Conservation (phyloP, 2,113 vertebrate species). For the Cephalopterus ornatus region DNA sequence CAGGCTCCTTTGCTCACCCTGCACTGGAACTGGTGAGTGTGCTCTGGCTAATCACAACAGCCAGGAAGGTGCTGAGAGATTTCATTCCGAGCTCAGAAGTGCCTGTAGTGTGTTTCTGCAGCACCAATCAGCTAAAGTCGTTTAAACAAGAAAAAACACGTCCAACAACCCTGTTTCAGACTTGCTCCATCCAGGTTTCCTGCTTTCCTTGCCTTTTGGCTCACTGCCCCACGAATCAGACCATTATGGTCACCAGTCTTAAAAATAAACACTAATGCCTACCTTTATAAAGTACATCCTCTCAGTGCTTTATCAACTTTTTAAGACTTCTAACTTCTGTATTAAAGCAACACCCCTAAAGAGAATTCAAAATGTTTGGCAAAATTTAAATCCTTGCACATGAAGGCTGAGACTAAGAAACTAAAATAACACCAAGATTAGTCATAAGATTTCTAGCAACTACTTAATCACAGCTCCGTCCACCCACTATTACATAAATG, state of each 20-base stretch:
- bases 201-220: slow-evolving; percentile 39
- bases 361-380: background rate
- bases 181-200: slow-evolving; percentile 28
- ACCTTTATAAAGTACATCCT: background rate
- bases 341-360: background rate
- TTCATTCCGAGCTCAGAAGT: background rate
- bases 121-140: background rate
- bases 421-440: slow-evolving; percentile 36
- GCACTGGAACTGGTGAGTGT: background rate
- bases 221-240: slow-evolving; percentile 13
- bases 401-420: background rate
- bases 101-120: background rate
- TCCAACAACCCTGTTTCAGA: slow-evolving; percentile 1
- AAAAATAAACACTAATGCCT: slow-evolving; percentile 36
- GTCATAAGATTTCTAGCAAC: slow-evolving; percentile 46
- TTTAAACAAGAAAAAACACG: slow-evolving; percentile 44
- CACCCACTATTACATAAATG: slow-evolving; percentile 22
- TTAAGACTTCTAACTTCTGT: background rate
- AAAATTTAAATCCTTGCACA: background rate
- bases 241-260: background rate
- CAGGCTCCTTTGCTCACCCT: background rate
- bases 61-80: background rate
- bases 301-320: background rate
- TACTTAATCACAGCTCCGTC: slow-evolving; percentile 6
- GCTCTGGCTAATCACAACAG: background rate